A percentile compares a stretch with the other conserved stretches of the same genome.
Conservation (phyloP, 1,140 invertebrate genomes). For the Hycleus phaleratus region DNA sequence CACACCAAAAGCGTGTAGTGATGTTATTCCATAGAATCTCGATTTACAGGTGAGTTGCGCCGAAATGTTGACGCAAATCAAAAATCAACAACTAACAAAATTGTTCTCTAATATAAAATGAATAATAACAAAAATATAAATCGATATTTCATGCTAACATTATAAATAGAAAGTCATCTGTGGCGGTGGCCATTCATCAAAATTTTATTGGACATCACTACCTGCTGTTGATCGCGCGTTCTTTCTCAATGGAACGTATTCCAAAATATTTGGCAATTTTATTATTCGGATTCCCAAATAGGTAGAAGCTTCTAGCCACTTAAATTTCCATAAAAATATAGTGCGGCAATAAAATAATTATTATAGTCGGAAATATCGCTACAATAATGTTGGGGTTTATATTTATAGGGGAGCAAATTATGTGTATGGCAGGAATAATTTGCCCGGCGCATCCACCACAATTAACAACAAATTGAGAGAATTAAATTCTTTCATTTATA, state of each 20-base stretch:
- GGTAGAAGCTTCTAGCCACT: neutral
- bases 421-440: no score
- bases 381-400: no score
- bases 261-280: neutral
- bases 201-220: conserved; percentile 17
- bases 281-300: neutral
- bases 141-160: neutral
- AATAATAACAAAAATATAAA: no score
- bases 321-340: no score
- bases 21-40: conserved; percentile 21
- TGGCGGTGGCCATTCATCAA: conserved; percentile 19
- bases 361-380: no score
- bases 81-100: neutral
- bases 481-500: no score
- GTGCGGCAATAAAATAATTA: no score
- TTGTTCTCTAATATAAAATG: no score
- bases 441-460: no score
- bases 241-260: neutral
- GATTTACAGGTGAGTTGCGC: conserved; percentile 31
- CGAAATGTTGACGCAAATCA: conserved; percentile 3
- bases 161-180: neutral
- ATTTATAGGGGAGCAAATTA: no score
- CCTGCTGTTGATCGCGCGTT: neutral
- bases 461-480: no score
- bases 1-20: conserved; percentile 43